Evolutionary conservation across 1,140 invertebrate species (phyloP).

Genomic region (Drosophila sulfurigaster): DNA sequence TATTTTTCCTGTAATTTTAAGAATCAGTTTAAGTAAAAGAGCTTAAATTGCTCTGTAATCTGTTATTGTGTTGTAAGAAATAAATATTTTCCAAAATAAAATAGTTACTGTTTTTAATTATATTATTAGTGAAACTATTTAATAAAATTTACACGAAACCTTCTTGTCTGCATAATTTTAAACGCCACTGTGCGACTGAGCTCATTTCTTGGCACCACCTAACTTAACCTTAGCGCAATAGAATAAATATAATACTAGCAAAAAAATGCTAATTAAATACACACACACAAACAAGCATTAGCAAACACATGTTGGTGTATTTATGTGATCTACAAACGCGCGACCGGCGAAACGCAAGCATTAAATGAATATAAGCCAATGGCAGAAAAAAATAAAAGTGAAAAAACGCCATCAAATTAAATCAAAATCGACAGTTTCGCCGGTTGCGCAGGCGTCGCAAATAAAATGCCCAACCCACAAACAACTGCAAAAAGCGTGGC

Average conservation of each 20-base stretch:
- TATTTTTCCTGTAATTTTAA: no score
- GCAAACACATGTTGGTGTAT: not conserved
- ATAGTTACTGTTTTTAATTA: not conserved
- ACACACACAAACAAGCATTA: constrained; percentile 7
- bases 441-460: constrained; percentile 29
- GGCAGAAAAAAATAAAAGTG: not conserved
- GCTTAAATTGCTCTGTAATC: no score
- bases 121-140: not conserved
- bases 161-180: constrained; percentile 28
- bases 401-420: not conserved
- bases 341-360: constrained; percentile 12
- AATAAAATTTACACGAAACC: not conserved
- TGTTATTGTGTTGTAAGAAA: no score
- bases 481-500: constrained; percentile 12
- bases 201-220: constrained; percentile 13
- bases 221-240: constrained; percentile 30
- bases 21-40: no score
- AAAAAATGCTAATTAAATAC: constrained; percentile 46
- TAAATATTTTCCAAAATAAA: no score
- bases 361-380: constrained; percentile 17
- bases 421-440: constrained; percentile 14
- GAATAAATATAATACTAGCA: constrained; percentile 24
- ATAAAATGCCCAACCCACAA: constrained; percentile 19
- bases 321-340: constrained; percentile 10
- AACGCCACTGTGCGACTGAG: constrained; percentile 24